Base-by-base conservation (phyloP, 2,888 invertebrate genomes). In the Resseliella maxima region DNA sequence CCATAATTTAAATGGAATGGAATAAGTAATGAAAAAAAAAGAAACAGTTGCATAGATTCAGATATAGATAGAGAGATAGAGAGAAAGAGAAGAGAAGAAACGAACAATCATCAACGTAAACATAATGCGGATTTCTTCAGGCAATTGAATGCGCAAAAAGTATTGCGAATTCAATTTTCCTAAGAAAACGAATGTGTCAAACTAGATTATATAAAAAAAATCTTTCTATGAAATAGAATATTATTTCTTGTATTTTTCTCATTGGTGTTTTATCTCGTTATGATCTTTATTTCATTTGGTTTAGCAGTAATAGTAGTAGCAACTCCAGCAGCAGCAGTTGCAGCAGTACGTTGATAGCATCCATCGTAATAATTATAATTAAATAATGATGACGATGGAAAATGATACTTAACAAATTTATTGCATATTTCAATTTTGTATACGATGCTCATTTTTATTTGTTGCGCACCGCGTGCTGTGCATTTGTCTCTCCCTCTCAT, bases 121-220 rank as follows among this genome's bases (percentile, higher is more conserved):
- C 15, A 50, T 8, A 2, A 15, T 15, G 46, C 8, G 18, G 18
- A 50, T 59, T 59, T 59, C 59, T 59, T n/a, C 5, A 15, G 24
- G 59, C 24, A 59, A 59, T 59, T 24, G 59, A 59, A 59, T n/a
- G 59, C 72, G 18, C n/a, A n/a, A n/a, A n/a, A 72, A 72, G 12
- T 72, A 31, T 72, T 35, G 31, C 72, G 72, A 59, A 50, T 50
- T 12, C 6, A 24, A 24, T 10, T 59, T 72, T 72, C 31, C 3
- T 12, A 3, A 35, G 15, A 72, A 72, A 31, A 24, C 59, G 59
- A 59, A 59, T 59, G n/a, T 59, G 59, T 59, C 72, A 72, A 72
- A 72, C 72, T 72, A 72, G 72, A 72, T 72, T 72, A 72, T 72
- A 72, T 72, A 72, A 72, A n/a, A n/a, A n/a, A n/a, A 72, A 59